Conservation (phyloP, 2,797 vertebrate genomes). For the Lindbergichthys nudifrons region DNA sequence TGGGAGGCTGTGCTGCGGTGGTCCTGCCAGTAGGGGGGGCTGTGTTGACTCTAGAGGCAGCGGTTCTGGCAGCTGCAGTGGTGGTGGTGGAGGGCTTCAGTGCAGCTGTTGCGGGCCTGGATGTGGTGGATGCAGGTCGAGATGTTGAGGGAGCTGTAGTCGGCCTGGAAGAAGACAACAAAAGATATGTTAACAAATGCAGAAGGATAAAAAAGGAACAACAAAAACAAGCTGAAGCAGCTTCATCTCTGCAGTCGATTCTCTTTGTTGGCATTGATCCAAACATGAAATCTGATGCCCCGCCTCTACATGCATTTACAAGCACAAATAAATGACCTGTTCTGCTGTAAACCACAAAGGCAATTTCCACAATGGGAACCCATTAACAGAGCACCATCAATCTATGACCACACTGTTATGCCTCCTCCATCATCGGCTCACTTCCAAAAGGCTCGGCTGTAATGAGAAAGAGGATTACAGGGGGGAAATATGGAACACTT, state of each 20-base stretch:
- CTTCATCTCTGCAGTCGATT: background rate
- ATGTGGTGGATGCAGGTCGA: constrained; percentile 34
- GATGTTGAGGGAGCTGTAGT: constrained; percentile 50
- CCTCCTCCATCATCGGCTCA: constrained; percentile 28
- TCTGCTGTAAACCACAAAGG: constrained; percentile 47
- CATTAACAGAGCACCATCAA: constrained; percentile 44
- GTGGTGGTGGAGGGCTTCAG: too few relatives aligned
- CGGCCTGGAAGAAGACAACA: constrained; percentile 62
- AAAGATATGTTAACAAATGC: background rate
- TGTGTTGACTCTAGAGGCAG: constrained; percentile 62
- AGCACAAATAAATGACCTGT: constrained; percentile 32
- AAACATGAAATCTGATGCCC: constrained; percentile 18
- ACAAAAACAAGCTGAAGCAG: background rate
- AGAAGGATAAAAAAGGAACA: background rate
- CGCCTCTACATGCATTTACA: constrained; percentile 1
- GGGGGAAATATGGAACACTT: background rate
- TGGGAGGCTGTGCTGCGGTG: constrained; percentile 60
- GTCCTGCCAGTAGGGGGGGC: constrained; percentile 71
- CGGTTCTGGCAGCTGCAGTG: constrained; percentile 42
- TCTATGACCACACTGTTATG: constrained; percentile 28
- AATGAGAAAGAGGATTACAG: constrained; percentile 3
- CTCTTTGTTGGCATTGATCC: background rate
- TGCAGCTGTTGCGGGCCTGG: constrained; percentile 50
- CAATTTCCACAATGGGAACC: constrained; percentile 42
- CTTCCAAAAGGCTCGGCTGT: background rate